Evolutionary conservation across 2,888 invertebrate species (phyloP).

Genomic region (Philereme transversata): DNA sequence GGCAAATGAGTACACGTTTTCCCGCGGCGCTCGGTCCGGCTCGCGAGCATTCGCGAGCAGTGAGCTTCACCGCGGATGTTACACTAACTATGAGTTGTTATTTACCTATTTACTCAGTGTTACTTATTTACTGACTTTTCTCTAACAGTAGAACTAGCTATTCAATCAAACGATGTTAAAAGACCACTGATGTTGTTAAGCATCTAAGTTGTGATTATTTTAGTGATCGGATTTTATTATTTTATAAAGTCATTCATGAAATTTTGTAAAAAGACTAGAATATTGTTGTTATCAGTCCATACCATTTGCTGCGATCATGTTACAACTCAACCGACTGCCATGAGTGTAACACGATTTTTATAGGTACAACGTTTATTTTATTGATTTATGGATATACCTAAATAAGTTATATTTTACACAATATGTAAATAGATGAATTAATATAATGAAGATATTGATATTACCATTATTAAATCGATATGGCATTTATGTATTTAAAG

Average conservation of each 20-base stretch:
- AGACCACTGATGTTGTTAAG: conserved; percentile 23
- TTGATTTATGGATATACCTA: conserved; percentile 35
- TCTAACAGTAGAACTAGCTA: conserved; percentile 9
- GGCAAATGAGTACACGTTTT: conserved; percentile 84
- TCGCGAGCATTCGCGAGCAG: conserved; percentile 34
- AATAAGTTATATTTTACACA: conserved; percentile 45
- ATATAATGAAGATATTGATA: conserved; percentile 48
- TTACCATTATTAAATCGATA: conserved; percentile 49
- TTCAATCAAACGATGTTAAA: conserved; percentile 7
- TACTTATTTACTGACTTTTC: conserved; percentile 25
- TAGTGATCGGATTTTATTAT: conserved; percentile 24
- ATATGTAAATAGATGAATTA: conserved; percentile 52
- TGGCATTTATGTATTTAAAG: conserved; percentile 59
- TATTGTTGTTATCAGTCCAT: conserved; percentile 38
- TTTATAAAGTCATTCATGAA: conserved; percentile 45
- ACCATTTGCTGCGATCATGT: conserved; percentile 37
- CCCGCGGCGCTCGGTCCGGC: conserved; percentile 35
- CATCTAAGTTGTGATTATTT: conserved; percentile 25
- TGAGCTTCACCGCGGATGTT: conserved; percentile 26
- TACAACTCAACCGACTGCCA: conserved; percentile 53
- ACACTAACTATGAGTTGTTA: conserved; percentile 25
- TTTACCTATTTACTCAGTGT: conserved; percentile 32
- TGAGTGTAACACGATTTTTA: conserved; percentile 55
- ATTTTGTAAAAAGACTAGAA: conserved; percentile 43
- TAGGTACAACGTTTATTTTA: conserved; percentile 52